Evolutionary conservation across 2,113 vertebrate genomes (phyloP), one percentile per base, ranked within the genome.

Genomic region (Ellobius talpinus): DNA sequence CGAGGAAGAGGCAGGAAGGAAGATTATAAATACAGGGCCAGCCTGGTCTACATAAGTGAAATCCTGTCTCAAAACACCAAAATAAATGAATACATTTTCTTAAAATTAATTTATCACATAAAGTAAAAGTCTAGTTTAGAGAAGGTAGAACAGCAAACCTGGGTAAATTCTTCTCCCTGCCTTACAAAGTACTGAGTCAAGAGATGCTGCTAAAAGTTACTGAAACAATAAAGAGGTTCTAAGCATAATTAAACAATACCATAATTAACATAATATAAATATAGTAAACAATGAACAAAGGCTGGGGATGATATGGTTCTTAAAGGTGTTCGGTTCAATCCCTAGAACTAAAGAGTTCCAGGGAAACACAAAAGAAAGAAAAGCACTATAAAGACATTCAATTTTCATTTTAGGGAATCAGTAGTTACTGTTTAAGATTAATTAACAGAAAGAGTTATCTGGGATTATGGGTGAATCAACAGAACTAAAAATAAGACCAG

Each of bases 401-500:
- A 68, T 52, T 93, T 84, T 93, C 39, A 63, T 77, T 95, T 91
- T 78, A 79, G 39, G 33, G 16, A 93, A 45, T 74, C 58, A 95
- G 79, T 55, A 89, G 81, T 63, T 70, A 89, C 42, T 72, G 1
- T 39, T 33, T 89, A 66, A 85, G 65, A 52, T 79, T 85, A 92
- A 92, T 72, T 89, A 94, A 92, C 36, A 91, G 0, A 93, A 26
- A 93, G 31, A 87, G 61, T 63, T 93, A 90, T 31, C 79, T 92
- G 70, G 12, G 45, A 10, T 61, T 91, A 78, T n/a, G 11, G 39
- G 39, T 82, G 78, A 72, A 81, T 50, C 55, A 86, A 11, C 47
- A 95, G 33, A 94, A 93, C 26, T 94, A 93, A 93, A 96, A 93
- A 45, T 63, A 84, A 42, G 42, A 81, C 14, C n/a, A 93, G 79